These are phyloP conservation scores for Sardinella longiceps DNA, from an alignment of 2,797 vertebrate genomes.

Conservation along the genomic window DNA sequence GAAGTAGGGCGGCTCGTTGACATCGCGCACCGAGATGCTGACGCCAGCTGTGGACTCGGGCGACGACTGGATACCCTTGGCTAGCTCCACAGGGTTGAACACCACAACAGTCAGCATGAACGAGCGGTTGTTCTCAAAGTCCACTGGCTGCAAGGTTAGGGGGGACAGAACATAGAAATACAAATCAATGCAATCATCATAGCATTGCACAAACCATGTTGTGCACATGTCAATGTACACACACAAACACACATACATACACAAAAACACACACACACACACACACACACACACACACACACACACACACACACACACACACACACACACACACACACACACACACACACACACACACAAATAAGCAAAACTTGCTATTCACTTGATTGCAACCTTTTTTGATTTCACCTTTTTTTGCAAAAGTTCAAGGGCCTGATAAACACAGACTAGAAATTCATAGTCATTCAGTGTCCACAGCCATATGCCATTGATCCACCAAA, in stretches of 20 bases:
- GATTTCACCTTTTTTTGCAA: not conserved
- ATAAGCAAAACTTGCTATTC: not conserved
- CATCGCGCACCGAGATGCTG: constrained; percentile 90
- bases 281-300: not conserved
- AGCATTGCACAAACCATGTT: not conserved
- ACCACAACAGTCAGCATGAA: constrained; percentile 97
- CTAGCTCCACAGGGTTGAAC: constrained; percentile 91
- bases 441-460: not conserved
- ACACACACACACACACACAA: not conserved
- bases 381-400: not conserved
- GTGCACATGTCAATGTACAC: not conserved
- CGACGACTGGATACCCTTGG: constrained; percentile 93
- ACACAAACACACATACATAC: too few relatives aligned
- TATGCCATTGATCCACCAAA: not conserved
- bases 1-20: constrained; percentile 92
- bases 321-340: not conserved
- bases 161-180: not conserved
- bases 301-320: constrained; percentile 22
- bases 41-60: constrained; percentile 93
- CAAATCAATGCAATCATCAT: not conserved
- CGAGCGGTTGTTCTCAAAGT: constrained; percentile 94
- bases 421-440: not conserved
- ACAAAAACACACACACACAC: not conserved
- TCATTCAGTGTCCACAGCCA: not conserved
- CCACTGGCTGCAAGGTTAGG: constrained; percentile 80